Percentiles rank a stretch among this genome's conserved stretches.
phyloP scores from a whole-genome alignment of 2,113 vertebrate species.

The Etia nguti region DNA sequence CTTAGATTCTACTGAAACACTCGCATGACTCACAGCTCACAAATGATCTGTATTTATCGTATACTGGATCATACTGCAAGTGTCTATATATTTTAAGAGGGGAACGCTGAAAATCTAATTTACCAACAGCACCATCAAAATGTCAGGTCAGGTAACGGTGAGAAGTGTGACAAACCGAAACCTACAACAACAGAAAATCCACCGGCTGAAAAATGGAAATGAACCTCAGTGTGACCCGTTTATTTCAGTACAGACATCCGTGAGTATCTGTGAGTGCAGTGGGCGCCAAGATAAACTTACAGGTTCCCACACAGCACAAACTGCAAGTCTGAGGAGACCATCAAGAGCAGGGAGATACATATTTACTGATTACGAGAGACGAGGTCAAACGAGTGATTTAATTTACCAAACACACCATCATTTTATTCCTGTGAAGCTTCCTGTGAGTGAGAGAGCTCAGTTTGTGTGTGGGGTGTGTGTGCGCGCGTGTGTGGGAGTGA shows the following conservation, averaged over 20 bases:
- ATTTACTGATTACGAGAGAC: not conserved
- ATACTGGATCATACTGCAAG: not conserved
- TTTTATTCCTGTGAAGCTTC: not conserved
- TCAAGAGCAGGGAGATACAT: not conserved
- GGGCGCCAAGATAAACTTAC: not conserved
- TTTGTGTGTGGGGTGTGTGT: not conserved
- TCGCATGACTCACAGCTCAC: not conserved
- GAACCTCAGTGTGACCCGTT: not conserved
- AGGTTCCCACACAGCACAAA: not conserved
- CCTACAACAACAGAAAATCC: not conserved
- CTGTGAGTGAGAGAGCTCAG: not conserved
- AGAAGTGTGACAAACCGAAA: not conserved
- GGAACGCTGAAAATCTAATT: not conserved
- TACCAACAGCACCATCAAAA: not conserved
- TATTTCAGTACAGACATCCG: not conserved
- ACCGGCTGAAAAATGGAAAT: not conserved
- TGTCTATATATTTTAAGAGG: not conserved
- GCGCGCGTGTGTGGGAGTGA: not conserved
- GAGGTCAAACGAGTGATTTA: not conserved
- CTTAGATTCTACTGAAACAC: not conserved
- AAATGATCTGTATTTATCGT: not conserved
- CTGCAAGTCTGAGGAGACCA: not conserved
- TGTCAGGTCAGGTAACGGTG: not conserved
- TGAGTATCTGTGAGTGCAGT: not conserved
- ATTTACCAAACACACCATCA: not conserved